Conservation (phyloP, 2,113 vertebrate species). For the crab-eating macaque (Macaca fascicularis) region T2T-MFA8v1.1 NC_088380.1:12248001-12248500, state of each 20-base stretch:
- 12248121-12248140: not conserved
- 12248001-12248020: no score
- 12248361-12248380: not conserved
- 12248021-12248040: not conserved
- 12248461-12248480: fast-evolving
- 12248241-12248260: fast-evolving
- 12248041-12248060: not conserved
- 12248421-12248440: not conserved
- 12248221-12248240: not conserved
- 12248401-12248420: fast-evolving
- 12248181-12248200: not conserved
- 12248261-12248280: not conserved
- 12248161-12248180: not conserved
- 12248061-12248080: not conserved
- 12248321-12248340: no score
- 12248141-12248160: not conserved
- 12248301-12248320: not conserved
- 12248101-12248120: not conserved
- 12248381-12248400: not conserved
- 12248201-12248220: not conserved
- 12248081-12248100: not conserved
- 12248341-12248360: not conserved
- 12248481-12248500: not conserved
- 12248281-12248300: not conserved
- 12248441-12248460: not conserved